These are phyloP conservation scores for Siphlonurus alternatus DNA, from an alignment of 2,888 invertebrate species.

Conservation along the genomic window DNA sequence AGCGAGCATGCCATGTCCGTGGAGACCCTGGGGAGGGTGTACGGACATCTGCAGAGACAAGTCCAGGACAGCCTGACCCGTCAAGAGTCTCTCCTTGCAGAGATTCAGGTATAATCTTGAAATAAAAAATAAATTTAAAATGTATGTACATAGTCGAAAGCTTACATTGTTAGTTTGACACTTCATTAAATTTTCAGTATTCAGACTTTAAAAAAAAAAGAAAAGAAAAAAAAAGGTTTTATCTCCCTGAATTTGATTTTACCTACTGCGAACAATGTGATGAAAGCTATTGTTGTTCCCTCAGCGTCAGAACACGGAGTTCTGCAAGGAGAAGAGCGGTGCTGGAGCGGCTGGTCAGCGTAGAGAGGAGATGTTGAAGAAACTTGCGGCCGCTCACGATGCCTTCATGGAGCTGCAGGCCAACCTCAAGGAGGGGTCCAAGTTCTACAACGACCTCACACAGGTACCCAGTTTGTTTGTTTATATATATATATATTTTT, in stretches of 20 bases:
- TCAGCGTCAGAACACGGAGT: conserved; percentile 38
- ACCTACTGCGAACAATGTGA: no score
- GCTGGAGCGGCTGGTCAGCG: conserved; percentile 43
- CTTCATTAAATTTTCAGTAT: no score
- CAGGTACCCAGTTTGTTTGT: conserved; percentile 37
- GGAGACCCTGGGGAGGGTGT: conserved; percentile 52
- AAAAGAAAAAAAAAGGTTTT: no score
- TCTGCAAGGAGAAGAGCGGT: conserved; percentile 43
- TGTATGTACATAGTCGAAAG: no score
- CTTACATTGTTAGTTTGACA: no score
- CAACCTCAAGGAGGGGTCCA: conserved; percentile 89
- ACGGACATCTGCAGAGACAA: conserved; percentile 60
- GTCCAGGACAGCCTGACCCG: conserved; percentile 55
- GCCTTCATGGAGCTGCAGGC: conserved; percentile 77
- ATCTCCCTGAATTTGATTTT: no score
- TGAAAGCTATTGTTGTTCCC: no score
- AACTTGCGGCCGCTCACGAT: conserved; percentile 81
- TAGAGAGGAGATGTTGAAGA: conserved; percentile 56
- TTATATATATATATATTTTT: background rate
- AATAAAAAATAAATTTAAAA: background rate
- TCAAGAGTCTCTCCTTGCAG: conserved; percentile 49
- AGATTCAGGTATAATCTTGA: conserved; percentile 39
- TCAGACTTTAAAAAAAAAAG: no score
- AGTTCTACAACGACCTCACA: conserved; percentile 89
- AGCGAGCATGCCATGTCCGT: conserved; percentile 58